phyloP scores from a whole-genome alignment of 2,888 invertebrate genomes.

The Timandra comae region DNA sequence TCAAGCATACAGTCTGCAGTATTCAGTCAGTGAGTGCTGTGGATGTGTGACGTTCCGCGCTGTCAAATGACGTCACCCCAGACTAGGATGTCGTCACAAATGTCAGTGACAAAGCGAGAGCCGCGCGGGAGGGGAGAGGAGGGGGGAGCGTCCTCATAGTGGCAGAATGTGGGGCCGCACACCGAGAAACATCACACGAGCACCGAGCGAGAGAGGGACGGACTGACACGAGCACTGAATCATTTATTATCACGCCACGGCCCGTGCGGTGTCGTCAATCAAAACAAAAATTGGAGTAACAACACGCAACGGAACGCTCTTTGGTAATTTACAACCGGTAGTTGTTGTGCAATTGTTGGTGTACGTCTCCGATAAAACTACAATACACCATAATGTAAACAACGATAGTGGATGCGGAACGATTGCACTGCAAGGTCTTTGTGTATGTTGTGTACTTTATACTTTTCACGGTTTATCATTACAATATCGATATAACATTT shows the following conservation, averaged over 20 bases:
- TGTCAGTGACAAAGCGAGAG: slow-evolving; percentile 19
- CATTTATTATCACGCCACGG: slow-evolving; percentile 36
- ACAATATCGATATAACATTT: no score
- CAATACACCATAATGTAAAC: slow-evolving; percentile 12
- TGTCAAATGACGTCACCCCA: slow-evolving; percentile 23
- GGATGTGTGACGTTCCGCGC: slow-evolving; percentile 16
- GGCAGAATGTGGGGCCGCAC: slow-evolving; percentile 4
- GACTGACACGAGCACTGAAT: slow-evolving; percentile 21
- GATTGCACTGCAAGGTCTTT: slow-evolving; percentile 2
- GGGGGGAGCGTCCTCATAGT: slow-evolving; percentile 4
- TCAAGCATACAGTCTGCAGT: slow-evolving; percentile 7
- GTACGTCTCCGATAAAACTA: slow-evolving; percentile 15
- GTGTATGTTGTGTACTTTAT: slow-evolving; percentile 18
- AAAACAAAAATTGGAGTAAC: slow-evolving; percentile 24
- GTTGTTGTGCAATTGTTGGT: slow-evolving; percentile 18
- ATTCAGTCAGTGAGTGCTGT: slow-evolving; percentile 8
- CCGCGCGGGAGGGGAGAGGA: slow-evolving; percentile 3
- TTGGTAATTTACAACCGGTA: slow-evolving; percentile 19
- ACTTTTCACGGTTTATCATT: no score
- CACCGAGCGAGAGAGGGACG: not conserved
- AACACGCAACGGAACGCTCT: slow-evolving; percentile 21
- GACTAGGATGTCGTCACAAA: slow-evolving; percentile 24
- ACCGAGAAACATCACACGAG: slow-evolving; percentile 10
- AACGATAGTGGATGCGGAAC: slow-evolving; percentile 10
- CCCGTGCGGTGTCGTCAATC: slow-evolving; percentile 25